These are phyloP conservation scores for Platalea minor DNA, from an alignment of 2,797 vertebrate species.

Conservation along the genomic window DNA sequence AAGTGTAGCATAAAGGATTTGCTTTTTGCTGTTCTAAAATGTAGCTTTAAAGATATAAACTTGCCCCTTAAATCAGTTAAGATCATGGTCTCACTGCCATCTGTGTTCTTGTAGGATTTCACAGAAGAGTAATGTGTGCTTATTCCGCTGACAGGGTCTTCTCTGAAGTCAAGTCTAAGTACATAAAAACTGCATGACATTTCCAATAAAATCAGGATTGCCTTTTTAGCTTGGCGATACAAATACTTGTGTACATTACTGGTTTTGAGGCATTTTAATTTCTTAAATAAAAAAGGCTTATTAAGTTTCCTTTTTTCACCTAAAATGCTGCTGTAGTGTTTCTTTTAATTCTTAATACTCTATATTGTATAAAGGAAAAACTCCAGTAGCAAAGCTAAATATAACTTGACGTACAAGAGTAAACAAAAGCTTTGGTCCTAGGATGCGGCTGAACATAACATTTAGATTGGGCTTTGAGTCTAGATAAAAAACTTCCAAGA, in stretches of 20 bases:
- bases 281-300: neutral
- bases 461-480: neutral
- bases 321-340: neutral
- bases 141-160: neutral
- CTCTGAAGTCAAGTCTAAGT: neutral
- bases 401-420: neutral
- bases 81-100: slow-evolving; percentile 29
- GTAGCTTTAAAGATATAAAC: slow-evolving; percentile 15
- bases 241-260: neutral
- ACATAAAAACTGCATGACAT: neutral
- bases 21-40: slow-evolving; percentile 22
- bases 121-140: neutral
- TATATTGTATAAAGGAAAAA: neutral
- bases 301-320: neutral
- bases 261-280: neutral
- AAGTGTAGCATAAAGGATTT: neutral
- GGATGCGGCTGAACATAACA: accelerated
- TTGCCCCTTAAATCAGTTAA: slow-evolving; percentile 34
- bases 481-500: neutral
- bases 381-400: neutral
- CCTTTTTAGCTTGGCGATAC: neutral
- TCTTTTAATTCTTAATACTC: neutral
- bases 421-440: neutral
- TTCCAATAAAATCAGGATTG: neutral
- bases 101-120: slow-evolving; percentile 30